A percentile compares a stretch with the other conserved stretches of the same genome.
These are phyloP conservation scores for Barypeithes pellucidus DNA, from an alignment of 2,888 invertebrate genomes.

Conservation along the genomic window DNA sequence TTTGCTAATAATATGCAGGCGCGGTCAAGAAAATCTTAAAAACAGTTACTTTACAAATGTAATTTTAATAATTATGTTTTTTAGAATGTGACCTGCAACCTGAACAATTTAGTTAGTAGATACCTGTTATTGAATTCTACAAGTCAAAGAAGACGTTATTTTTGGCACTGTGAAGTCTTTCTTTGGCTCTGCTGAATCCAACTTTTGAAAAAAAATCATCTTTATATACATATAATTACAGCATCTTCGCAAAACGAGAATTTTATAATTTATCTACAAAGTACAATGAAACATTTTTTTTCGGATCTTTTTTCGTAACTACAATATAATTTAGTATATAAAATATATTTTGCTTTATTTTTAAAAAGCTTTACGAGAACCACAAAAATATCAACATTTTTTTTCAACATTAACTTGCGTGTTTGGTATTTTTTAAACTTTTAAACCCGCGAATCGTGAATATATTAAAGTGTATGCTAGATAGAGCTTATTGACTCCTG, in stretches of 20 bases:
- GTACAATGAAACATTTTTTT: conserved; percentile 1
- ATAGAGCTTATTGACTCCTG: too few species aligned
- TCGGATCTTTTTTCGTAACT: background rate
- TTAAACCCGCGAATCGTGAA: too few species aligned
- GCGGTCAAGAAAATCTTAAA: too few species aligned
- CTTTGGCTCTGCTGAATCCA: conserved; percentile 70
- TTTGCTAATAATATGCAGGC: too few species aligned
- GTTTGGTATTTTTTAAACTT: too few species aligned
- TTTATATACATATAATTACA: conserved; percentile 64
- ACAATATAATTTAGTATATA: background rate
- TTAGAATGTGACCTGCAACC: too few species aligned
- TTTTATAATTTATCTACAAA: conserved; percentile 42
- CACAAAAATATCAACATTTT: background rate
- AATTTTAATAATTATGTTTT: background rate
- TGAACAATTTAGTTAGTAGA: too few species aligned
- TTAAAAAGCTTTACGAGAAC: background rate
- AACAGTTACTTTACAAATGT: background rate
- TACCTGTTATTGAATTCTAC: background rate
- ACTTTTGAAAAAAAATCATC: conserved; percentile 60
- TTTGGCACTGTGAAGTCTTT: conserved; percentile 64
- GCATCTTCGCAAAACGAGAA: conserved; percentile 44
- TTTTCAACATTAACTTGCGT: too few species aligned
- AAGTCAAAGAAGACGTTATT: conserved; percentile 5
- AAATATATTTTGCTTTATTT: conserved; percentile 1
- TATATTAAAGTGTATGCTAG: too few species aligned